Base-by-base conservation (phyloP, 2,797 vertebrate genomes). In the Sebastes diploproa region DNA sequence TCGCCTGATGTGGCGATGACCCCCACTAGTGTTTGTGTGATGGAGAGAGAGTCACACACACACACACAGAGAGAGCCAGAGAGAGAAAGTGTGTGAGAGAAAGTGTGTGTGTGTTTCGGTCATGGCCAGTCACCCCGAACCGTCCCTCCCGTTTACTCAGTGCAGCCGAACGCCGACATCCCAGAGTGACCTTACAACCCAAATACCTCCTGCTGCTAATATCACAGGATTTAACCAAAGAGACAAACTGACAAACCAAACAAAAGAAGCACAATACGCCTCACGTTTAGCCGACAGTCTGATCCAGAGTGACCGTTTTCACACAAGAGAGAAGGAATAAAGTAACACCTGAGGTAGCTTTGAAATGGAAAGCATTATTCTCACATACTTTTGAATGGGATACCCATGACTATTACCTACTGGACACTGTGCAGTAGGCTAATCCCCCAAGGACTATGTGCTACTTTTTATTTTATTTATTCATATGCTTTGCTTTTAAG, bases 1-100 rank as follows among this genome's bases (percentile, higher is more conserved):
- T 79, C 77, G 79, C 72, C 78, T 84, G 86, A 79, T 83, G 89
- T 82, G 89, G 22, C 87, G 4, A 74, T 91, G 89, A 92, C 81
- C 91, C 86, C 63, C 32, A 6, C 16, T 4, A 1, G 30, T 61
- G 59, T 32, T 22, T 38, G 20, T 18, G 30, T 34, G 32, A 61
- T 61, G 59, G 58, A 30, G 29, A 60, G 58, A 60, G 59, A n/a
- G 14, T 27, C 18, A 42, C 29, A 50, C 22, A 29, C 63, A 29
- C 63, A 62, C 29, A 25, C 42, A 42, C 14, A 42, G 2, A 46
- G 14, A 67, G 14, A 67, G 5, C 12, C 4, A 14, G 38, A 55
- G 12, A 42, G 63, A n/a, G 36, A 77, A 22, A 25, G 16, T 34
- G 78, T 55, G 27, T 16, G 61, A 69, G 61, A 69, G 56, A 78